Conservation (phyloP, 2,888 invertebrate species). For the Cordilura impudica region DNA sequence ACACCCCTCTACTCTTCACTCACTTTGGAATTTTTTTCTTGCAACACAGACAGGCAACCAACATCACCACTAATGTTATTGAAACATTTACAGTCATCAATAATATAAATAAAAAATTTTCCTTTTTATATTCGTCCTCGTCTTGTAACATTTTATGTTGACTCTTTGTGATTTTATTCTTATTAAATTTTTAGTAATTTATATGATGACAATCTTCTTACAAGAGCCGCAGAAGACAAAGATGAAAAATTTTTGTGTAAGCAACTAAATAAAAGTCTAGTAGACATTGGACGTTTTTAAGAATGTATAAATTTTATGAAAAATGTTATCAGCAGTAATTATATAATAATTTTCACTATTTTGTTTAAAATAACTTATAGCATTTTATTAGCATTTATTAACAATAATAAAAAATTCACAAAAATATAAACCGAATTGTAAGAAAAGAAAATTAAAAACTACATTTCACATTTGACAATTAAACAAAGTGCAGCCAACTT, state of each 20-base stretch:
- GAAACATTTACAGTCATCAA: constrained; percentile 75
- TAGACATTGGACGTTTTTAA: constrained; percentile 55
- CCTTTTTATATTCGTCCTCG: constrained; percentile 51
- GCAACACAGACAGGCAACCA: constrained; percentile 86
- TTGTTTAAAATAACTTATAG: constrained; percentile 14
- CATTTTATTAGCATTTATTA: constrained; percentile 11
- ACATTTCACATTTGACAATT: constrained; percentile 40
- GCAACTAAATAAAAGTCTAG: constrained; percentile 29
- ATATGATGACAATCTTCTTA: constrained; percentile 16
- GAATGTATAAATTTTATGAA: constrained; percentile 12
- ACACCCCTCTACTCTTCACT: constrained; percentile 68
- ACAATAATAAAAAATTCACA: constrained; percentile 17
- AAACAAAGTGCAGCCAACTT: constrained; percentile 43
- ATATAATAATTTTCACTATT: not conserved
- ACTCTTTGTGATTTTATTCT: not conserved
- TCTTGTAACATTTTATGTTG: constrained; percentile 50
- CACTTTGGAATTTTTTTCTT: constrained; percentile 87
- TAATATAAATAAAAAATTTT: constrained; percentile 66
- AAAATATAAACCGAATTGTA: constrained; percentile 36
- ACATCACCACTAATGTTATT: constrained; percentile 78
- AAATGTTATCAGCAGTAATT: not conserved
- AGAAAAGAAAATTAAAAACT: constrained; percentile 36
- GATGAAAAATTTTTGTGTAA: constrained; percentile 10
- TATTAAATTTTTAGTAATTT: constrained; percentile 40
- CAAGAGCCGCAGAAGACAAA: constrained; percentile 36